A percentile compares a stretch with the other conserved stretches of the same genome.
phyloP scores from a whole-genome alignment of 1,140 invertebrate genomes.

The Sarcophaga peregrina region DNA sequence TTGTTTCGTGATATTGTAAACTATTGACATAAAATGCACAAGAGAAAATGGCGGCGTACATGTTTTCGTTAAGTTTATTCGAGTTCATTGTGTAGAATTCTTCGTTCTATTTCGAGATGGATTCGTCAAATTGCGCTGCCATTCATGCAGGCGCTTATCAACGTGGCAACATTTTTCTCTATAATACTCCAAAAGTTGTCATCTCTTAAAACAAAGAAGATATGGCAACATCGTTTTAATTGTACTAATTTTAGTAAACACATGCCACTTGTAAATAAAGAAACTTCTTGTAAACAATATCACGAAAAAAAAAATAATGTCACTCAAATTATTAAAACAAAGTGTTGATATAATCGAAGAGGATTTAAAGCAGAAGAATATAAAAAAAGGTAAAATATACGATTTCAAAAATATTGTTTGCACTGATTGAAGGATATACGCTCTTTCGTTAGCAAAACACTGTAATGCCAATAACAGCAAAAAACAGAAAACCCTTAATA shows the following conservation, averaged over 20 bases:
- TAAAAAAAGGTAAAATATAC: conserved; percentile 20
- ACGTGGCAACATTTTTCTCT: background rate
- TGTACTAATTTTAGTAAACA: no score
- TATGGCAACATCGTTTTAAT: no score
- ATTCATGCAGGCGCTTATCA: background rate
- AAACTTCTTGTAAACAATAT: no score
- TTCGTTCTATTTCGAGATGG: conserved; percentile 42
- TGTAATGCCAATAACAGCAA: background rate
- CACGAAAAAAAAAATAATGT: conserved; percentile 24
- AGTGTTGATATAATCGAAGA: conserved; percentile 46
- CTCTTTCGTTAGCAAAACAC: background rate
- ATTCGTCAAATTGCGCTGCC: conserved; percentile 25
- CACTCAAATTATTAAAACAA: conserved; percentile 45
- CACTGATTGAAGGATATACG: background rate
- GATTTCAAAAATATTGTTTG: no score
- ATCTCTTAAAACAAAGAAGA: background rate
- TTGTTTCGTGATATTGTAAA: conserved; percentile 46
- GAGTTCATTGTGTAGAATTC: conserved; percentile 44
- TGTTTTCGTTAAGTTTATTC: conserved; percentile 47
- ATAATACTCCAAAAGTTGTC: background rate
- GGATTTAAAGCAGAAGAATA: background rate
- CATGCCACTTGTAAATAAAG: no score
- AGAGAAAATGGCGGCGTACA: conserved; percentile 50
- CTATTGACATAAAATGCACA: conserved; percentile 49
- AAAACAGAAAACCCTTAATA: background rate